Conservation (phyloP, 2,888 invertebrate species). For the Thera obeliscata region DNA sequence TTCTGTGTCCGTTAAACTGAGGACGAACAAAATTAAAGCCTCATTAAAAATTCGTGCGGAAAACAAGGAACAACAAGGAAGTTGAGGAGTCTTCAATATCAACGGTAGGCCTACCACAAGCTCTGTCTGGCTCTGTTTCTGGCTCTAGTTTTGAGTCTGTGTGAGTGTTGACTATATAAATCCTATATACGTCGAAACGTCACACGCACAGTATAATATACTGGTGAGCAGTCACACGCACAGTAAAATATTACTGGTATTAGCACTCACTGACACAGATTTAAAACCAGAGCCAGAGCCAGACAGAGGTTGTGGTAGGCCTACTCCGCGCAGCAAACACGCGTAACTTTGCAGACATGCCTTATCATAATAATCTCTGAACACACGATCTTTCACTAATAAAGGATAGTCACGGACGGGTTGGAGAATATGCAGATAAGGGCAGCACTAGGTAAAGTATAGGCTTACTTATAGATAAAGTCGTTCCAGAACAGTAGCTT, state of each 20-base stretch:
- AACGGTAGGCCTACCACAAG: not conserved
- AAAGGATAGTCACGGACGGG: constrained; percentile 20
- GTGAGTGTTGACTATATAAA: too few relatives aligned
- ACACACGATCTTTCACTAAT: constrained; percentile 24
- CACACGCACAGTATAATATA: too few relatives aligned
- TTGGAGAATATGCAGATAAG: not conserved
- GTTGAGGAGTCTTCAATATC: constrained; percentile 1
- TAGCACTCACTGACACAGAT: too few relatives aligned
- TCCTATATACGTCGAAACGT: too few relatives aligned
- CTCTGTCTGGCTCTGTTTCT: too few relatives aligned
- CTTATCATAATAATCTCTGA: constrained; percentile 52
- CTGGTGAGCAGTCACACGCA: too few relatives aligned
- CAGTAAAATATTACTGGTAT: too few relatives aligned
- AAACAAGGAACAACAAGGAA: not conserved
- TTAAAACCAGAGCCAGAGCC: too few relatives aligned
- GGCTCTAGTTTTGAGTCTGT: too few relatives aligned
- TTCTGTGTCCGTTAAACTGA: too few relatives aligned
- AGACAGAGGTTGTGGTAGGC: too few relatives aligned
- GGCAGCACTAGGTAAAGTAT: not conserved
- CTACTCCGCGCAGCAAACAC: constrained; percentile 8
- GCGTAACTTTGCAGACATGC: constrained; percentile 50
- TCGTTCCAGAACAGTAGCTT: too few relatives aligned
- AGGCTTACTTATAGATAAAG: not conserved
- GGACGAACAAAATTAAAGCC: not conserved
- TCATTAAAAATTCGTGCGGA: not conserved